phyloP scores from a whole-genome alignment of 2,797 vertebrate species.

The Mormyrus hasselquistii region DNA sequence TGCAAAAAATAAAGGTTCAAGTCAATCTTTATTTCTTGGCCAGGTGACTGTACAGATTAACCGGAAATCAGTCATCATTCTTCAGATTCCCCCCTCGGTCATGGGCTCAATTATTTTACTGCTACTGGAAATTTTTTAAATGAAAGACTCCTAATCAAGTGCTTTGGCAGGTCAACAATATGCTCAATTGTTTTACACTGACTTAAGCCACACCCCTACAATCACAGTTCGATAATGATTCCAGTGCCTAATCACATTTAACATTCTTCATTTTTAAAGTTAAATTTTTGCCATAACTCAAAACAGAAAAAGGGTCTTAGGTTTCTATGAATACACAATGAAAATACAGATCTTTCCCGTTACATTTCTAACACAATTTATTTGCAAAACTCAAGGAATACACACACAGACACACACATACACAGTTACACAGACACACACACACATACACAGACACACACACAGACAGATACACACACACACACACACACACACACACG shows the following conservation, averaged over 20 bases:
- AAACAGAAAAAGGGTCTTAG: neutral
- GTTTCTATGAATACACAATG: neutral
- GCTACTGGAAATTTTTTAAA: neutral
- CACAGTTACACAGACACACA: neutral
- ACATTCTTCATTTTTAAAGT: neutral
- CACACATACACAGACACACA: neutral
- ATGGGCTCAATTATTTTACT: neutral
- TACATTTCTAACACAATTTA: neutral
- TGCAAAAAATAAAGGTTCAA: neutral
- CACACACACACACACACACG: slow-evolving; percentile 43
- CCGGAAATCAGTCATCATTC: neutral
- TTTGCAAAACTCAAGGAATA: neutral
- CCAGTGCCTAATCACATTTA: neutral
- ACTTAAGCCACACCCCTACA: neutral
- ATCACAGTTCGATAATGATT: neutral
- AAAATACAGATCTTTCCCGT: neutral
- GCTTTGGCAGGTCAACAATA: neutral
- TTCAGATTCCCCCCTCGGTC: neutral
- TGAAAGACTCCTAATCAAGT: neutral
- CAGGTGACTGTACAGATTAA: neutral
- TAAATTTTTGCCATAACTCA: neutral
- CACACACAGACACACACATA: neutral
- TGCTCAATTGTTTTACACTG: neutral
- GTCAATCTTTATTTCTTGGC: no score
- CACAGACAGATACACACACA: slow-evolving; percentile 36